A percentile compares a stretch with the other conserved stretches of the same genome.
phyloP scores from a whole-genome alignment of 2,888 invertebrate genomes.

The Hofmannophila pseudospretella region DNA sequence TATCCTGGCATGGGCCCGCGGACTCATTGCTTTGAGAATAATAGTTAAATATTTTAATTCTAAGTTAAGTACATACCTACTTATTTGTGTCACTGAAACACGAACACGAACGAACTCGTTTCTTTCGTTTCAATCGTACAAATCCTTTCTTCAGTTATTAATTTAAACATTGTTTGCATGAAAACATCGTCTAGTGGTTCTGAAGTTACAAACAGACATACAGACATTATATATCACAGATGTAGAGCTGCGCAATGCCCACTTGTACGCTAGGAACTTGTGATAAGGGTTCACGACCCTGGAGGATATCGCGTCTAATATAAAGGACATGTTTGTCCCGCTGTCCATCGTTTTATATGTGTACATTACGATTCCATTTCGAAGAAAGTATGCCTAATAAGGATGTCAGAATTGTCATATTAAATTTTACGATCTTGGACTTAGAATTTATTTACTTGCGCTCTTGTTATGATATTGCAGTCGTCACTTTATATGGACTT shows the following conservation, averaged over 20 bases:
- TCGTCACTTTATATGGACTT: neutral
- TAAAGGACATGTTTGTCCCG: constrained; percentile 53
- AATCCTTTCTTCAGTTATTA: too few relatives aligned
- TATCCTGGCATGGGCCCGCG: too few relatives aligned
- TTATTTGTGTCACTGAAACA: too few relatives aligned
- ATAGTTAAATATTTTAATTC: too few relatives aligned
- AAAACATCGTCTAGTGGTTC: too few relatives aligned
- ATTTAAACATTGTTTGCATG: too few relatives aligned
- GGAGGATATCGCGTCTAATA: constrained; percentile 49
- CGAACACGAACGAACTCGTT: too few relatives aligned
- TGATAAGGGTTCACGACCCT: constrained; percentile 65
- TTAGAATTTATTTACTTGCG: neutral
- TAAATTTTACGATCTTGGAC: neutral
- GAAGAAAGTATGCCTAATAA: constrained; percentile 26
- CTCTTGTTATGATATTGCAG: too few relatives aligned
- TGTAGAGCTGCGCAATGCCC: too few relatives aligned
- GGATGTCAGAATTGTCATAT: constrained; percentile 16
- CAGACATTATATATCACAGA: neutral
- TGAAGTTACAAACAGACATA: neutral
- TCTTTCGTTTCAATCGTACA: too few relatives aligned
- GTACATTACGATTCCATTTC: constrained; percentile 16
- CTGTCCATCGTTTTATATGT: constrained; percentile 13
- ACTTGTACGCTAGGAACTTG: constrained; percentile 11
- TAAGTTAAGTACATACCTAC: too few relatives aligned
- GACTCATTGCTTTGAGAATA: too few relatives aligned